Evolutionary conservation across 2,888 invertebrate genomes (phyloP), one percentile per base, ranked within the genome.

Genomic region (Drosophila pegasa): DNA sequence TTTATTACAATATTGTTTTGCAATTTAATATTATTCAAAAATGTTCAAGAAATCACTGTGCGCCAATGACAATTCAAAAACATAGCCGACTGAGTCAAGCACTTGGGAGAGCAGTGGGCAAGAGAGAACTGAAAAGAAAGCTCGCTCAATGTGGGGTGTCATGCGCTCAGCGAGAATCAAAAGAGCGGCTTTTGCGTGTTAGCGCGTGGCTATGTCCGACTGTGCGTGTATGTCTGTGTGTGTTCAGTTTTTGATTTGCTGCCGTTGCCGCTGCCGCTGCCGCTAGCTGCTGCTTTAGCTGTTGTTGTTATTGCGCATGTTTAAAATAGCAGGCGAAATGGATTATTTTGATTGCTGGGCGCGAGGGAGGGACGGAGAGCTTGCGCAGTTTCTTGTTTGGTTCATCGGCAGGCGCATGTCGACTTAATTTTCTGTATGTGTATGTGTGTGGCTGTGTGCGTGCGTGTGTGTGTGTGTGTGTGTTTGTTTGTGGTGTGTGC

Each of bases 281-380:
- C 18, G 22, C 33, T 76, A n/a, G 61, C 60, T 29, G 52, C 40
- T 62, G 50, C 18, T 35, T 35, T 40, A 69, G 57, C 48, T 67
- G 51, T 52, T 65, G 56, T 76, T 73, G 66, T 72, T 64, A 71
- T 71, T 69, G 82, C 78, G 75, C 75, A 75, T 84, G 87, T 81
- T 84, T 87, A 84, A 84, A 84, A 84, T 79, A 84, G 87, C 84
- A 71, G 68, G 80, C 77, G 79, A 76, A 80, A 84, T 84, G 84
- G 84, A 84, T 84, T 84, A 84, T 50, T 50, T 16, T 35, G 33
- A n/a, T 25, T 35, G 79, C 75, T 70, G 58, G 75, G 67, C 76
- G 70, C 47, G 48, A 35, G 63, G 68, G 74, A 63, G 41, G 48
- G 14, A 22, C 37, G 41, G 29, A 20, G 37, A 20, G 31, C 20